These are phyloP conservation scores for Machaerirhynchus nigripectus DNA, from an alignment of 2,113 vertebrate genomes.

Conservation along the genomic window DNA sequence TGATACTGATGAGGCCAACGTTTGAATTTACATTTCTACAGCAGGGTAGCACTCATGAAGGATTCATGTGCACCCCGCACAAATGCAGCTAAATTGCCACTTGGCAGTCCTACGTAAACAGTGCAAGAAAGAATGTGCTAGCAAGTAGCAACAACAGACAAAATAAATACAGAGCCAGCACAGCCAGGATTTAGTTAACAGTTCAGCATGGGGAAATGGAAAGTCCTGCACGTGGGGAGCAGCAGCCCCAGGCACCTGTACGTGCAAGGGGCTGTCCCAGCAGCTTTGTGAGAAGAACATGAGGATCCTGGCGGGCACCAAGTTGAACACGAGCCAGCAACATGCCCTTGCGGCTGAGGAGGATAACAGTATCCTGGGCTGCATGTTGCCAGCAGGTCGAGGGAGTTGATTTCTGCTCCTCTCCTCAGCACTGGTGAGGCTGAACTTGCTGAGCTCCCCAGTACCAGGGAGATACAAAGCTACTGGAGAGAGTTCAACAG, in stretches of 20 bases:
- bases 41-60: neutral
- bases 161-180: neutral
- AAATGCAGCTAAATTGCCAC: slow-evolving; percentile 10
- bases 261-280: neutral
- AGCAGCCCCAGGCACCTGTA: accelerated
- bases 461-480: neutral
- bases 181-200: neutral
- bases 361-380: neutral
- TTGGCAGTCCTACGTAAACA: neutral
- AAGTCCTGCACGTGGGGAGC: neutral
- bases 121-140: neutral
- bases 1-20: neutral
- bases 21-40: slow-evolving; percentile 14
- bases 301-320: neutral
- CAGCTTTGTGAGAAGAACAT: neutral
- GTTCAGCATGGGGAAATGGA: neutral
- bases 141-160: neutral
- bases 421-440: neutral
- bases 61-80: neutral
- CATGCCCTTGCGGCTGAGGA: neutral
- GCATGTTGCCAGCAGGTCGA: neutral
- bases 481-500: neutral
- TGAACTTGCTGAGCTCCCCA: neutral
- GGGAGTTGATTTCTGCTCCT: neutral
- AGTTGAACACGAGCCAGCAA: neutral